Conservation (phyloP, 2,888 invertebrate species). For the Leistus spinibarbis region DNA sequence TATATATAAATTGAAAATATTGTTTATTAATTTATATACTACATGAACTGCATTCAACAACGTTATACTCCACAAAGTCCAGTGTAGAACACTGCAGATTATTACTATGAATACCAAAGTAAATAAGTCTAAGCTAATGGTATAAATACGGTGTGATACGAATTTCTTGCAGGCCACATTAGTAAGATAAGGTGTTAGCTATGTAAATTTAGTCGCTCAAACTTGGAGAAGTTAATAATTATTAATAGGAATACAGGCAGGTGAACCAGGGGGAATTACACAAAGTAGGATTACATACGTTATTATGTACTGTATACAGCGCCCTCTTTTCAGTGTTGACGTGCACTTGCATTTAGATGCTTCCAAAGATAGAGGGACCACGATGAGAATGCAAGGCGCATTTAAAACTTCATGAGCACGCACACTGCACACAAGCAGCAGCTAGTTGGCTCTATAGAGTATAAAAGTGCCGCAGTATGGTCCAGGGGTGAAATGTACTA, state of each 20-base stretch:
- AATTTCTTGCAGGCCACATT: neutral
- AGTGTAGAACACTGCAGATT: too few species aligned
- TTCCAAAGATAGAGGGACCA: neutral
- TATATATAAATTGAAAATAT: too few species aligned
- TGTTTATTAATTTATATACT: too few species aligned
- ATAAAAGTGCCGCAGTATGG: neutral
- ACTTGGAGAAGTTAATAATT: neutral
- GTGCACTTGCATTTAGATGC: neutral
- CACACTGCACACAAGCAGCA: neutral
- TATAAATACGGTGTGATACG: neutral
- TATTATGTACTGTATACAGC: neutral
- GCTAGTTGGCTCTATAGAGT: neutral
- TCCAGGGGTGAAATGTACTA: neutral
- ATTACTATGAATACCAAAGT: neutral
- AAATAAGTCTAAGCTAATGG: neutral
- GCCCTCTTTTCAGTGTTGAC: neutral
- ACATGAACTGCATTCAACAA: too few species aligned
- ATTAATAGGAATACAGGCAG: neutral
- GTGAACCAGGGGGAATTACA: neutral
- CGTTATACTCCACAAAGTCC: too few species aligned
- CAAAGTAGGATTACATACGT: neutral
- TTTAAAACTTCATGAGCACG: neutral
- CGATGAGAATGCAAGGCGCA: neutral
- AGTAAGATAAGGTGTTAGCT: neutral
- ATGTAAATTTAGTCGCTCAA: neutral